Base-by-base conservation (phyloP, 2,113 vertebrate genomes). In the Mustela lutreola region DNA sequence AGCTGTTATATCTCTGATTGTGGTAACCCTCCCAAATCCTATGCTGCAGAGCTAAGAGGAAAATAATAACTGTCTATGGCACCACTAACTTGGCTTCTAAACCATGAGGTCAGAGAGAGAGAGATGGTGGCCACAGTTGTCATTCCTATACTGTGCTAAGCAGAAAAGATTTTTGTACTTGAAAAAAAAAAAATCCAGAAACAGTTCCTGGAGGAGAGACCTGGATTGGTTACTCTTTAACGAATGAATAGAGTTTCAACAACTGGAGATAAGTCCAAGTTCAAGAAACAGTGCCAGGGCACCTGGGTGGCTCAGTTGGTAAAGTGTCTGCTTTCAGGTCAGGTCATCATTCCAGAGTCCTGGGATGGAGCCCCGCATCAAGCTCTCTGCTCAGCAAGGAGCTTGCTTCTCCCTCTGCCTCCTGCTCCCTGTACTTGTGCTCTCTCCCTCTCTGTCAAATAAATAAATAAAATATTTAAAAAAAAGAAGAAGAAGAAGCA, bases 151-250 rank as follows among this genome's bases (percentile, higher is more conserved):
- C 19, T 67, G 45, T 48, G 58, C 70, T 75, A 88, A 60, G 7
- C 36, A 75, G 81, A 50, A 36, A n/a, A 73, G 33, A n/a, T 53
- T 24, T 56, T 16, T 26, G 87, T 95, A 42, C 67, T 91, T 84
- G 53, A 28, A 84, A 88, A 79, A 50, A 79, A 50, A 53, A 82
- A 95, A 88, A 91, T 60, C 15, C 33, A 76, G 76, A 95, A 75
- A 81, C 42, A 50, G 22, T 80, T 83, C 18, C 33, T 8, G 6
- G 12, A 78, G 42, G 60, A 70, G 48, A 86, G 60, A 26, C 31
- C 39, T 48, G 5, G 1, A 18, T 67, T 19, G 65, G 53, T 58
- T 93, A 28, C 9, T 76, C 45, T 88, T 53, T 73, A 80, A 78
- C 65, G 24, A 82, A 70, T 70, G 70, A 60, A 22, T 33, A 73